Base-by-base conservation (phyloP, 1,140 invertebrate species). In the Andrena cerasifolii region DNA sequence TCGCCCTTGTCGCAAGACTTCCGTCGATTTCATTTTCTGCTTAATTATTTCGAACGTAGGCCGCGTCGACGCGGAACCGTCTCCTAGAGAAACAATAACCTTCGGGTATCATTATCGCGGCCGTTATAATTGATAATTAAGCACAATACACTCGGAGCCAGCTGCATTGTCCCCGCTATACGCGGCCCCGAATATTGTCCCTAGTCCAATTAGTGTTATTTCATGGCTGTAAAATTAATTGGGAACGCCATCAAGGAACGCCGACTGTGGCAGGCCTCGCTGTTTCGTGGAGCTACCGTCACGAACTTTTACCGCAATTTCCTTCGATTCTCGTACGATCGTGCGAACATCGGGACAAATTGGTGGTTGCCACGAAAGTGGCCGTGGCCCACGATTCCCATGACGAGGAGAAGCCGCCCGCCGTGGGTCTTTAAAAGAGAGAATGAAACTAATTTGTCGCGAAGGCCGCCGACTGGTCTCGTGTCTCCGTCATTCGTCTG, bases 401-500 rank as follows among this genome's bases (percentile, higher is more conserved):
- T 47, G 70, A 70, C 63, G 43, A 61, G 53, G 33, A 62, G 81
- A 72, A 80, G 78, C 61, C 61, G 63, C 12, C 12, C 16, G 33
- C 31, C 61, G 33, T 31, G n/a, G 43, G 61, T 16, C 67, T 67
- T 82, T 85, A 70, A 79, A 71, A 74, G 49, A 36, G n/a, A 40
- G 26, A 82, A 76, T 61, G 74, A 79, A 54, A 73, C 76, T 85
- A 86, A 86, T 82, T 86, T 82, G 68, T 83, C 59, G 70, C 66
- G 78, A 78, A 74, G 63, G 70, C 43, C 66, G 31, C 36, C 10
- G 36, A 61, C 47, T 53, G 65, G 16, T 36, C 10, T 58, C 61
- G 49, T 45, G 74, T 53, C 45, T 66, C 33, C 16, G 28, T 66
- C 65, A 28, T 63, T 73, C 58, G 26, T 68, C 45, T 18, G 56